Evolutionary conservation across 1,140 invertebrate species (phyloP).

Genomic region (Lutraria rhynchaena): DNA sequence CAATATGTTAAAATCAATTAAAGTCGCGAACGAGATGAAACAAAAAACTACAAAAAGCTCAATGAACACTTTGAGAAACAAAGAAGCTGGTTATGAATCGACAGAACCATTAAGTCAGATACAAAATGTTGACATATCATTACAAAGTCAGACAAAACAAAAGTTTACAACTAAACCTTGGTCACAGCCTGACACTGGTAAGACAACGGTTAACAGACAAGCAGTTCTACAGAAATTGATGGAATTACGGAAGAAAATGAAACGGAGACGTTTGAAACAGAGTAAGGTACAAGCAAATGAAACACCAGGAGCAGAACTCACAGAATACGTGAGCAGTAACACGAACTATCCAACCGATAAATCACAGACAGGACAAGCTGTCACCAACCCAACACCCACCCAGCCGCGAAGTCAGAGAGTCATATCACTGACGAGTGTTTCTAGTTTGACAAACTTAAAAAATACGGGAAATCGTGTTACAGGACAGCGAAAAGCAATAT

Average conservation of each 20-base stretch:
- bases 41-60: not conserved
- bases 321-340: too few species aligned
- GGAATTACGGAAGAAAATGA: too few species aligned
- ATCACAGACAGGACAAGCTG: conserved; percentile 6
- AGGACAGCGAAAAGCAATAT: not conserved
- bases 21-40: conserved; percentile 7
- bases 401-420: not conserved
- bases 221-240: too few species aligned
- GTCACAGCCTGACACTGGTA: not conserved
- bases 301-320: too few species aligned
- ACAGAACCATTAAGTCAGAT: not conserved
- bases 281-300: too few species aligned
- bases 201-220: not conserved
- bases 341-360: not conserved
- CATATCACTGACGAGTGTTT: conserved; percentile 4
- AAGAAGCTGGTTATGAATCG: not conserved
- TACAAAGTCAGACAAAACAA: not conserved
- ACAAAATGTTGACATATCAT: not conserved
- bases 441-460: not conserved
- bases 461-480: conserved; percentile 9
- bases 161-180: too few species aligned
- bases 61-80: not conserved
- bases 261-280: too few species aligned
- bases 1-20: conserved; percentile 45
- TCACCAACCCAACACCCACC: not conserved